These are phyloP conservation scores for Eupleurogrammus muticus DNA, from an alignment of 2,797 vertebrate genomes.

Conservation along the genomic window DNA sequence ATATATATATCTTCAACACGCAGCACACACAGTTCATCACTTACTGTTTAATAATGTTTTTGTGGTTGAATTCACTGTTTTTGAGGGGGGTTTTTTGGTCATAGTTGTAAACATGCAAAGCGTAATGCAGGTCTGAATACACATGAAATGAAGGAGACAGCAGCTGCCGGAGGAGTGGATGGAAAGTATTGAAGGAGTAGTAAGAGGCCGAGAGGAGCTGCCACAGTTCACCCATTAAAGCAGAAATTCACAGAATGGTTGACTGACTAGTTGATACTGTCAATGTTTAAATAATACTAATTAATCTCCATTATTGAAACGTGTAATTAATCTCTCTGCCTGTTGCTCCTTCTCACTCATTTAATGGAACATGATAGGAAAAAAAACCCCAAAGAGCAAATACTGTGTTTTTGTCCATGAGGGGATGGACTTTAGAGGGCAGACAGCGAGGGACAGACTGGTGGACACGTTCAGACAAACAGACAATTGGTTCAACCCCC, in stretches of 20 bases:
- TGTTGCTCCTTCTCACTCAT: slow-evolving; percentile 71
- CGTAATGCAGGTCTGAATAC: slow-evolving; percentile 60
- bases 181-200: slow-evolving; percentile 60
- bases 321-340: slow-evolving; percentile 79
- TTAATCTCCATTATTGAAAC: slow-evolving; percentile 82
- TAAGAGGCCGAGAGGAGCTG: slow-evolving; percentile 61
- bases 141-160: slow-evolving; percentile 63
- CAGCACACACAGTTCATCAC: no score
- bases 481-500: slow-evolving; percentile 81
- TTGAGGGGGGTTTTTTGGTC: slow-evolving; percentile 43
- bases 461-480: slow-evolving; percentile 81
- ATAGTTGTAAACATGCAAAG: slow-evolving; percentile 33
- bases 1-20: slow-evolving; percentile 12
- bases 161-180: slow-evolving; percentile 71
- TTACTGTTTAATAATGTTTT: no score
- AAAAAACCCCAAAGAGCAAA: slow-evolving; percentile 73
- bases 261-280: slow-evolving; percentile 77
- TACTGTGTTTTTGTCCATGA: slow-evolving; percentile 71
- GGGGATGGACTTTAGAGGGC: slow-evolving; percentile 77
- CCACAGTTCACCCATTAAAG: slow-evolving; percentile 72
- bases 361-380: slow-evolving; percentile 82
- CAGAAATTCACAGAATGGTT: slow-evolving; percentile 66
- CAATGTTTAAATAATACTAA: slow-evolving; percentile 83
- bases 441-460: slow-evolving; percentile 77
- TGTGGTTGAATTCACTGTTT: no score